Evolutionary conservation across 2,113 vertebrate genomes (phyloP).

Genomic region (Mungos mungo): DNA sequence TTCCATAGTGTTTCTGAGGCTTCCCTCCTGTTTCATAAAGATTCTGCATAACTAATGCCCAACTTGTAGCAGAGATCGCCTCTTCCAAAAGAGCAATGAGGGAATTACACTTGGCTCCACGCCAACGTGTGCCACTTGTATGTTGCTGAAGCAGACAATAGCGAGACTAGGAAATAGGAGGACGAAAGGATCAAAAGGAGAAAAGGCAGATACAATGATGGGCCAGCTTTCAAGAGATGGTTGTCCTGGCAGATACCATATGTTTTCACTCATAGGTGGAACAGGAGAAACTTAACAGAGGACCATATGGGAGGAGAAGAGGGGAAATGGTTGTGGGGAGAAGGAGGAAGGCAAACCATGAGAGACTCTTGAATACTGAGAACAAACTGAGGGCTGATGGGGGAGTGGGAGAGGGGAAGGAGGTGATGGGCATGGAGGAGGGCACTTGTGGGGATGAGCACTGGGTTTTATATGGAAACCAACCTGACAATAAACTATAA

Average conservation of each 20-base stretch:
- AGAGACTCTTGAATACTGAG: no score
- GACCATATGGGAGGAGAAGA: no score
- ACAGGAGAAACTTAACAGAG: no score
- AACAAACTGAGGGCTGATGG: no score
- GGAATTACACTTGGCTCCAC: not conserved
- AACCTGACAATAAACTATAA: no score
- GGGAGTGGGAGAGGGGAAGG: no score
- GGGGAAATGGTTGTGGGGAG: no score
- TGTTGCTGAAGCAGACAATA: not conserved
- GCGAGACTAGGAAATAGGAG: not conserved
- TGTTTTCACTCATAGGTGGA: no score
- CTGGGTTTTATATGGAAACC: no score
- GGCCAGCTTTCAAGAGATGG: not conserved
- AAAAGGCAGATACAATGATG: not conserved
- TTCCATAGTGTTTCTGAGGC: not conserved
- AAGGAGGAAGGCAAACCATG: no score
- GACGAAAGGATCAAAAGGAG: not conserved
- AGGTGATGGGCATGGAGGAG: no score
- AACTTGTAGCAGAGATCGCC: not conserved
- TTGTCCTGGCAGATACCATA: not conserved
- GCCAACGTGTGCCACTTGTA: fast-evolving
- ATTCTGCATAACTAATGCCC: not conserved
- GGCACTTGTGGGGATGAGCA: no score
- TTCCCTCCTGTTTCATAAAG: not conserved
- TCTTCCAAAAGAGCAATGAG: not conserved